Base-by-base conservation (phyloP, 2,888 invertebrate genomes). In the Amphimallon solstitiale region DNA sequence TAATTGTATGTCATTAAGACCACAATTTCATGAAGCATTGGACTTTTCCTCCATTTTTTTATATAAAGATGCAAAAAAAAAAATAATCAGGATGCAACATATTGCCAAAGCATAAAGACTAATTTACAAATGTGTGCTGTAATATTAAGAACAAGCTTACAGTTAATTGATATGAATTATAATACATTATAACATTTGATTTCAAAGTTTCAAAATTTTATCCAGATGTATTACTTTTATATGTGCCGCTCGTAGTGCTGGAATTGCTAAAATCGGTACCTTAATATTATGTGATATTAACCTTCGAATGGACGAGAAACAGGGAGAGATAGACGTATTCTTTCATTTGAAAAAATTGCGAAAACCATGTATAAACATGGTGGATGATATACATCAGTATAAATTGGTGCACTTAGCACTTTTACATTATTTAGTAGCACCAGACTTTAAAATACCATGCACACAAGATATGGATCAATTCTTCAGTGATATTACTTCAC, bases 191-290 rank as follows among this genome's bases (percentile, higher is more conserved):
- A n/a, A n/a, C n/a, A n/a, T n/a, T n/a, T n/a, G n/a, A n/a, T n/a
- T n/a, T n/a, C n/a, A n/a, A n/a, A n/a, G n/a, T n/a, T n/a, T n/a
- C n/a, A n/a, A n/a, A n/a, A n/a, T n/a, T n/a, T n/a, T n/a, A n/a
- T n/a, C n/a, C n/a, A n/a, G n/a, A n/a, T n/a, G n/a, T n/a, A n/a
- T n/a, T n/a, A n/a, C n/a, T n/a, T n/a, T n/a, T n/a, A n/a, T n/a
- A n/a, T n/a, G n/a, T n/a, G n/a, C n/a, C 9, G 6, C 29, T 71
- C 86, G 83, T 75, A 86, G 86, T 76, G 87, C 87, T 64, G 88
- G 88, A 1, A 86, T 87, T 21, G 88, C 88, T 1, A 80, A 88
- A 68, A 88, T 88, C 4, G 88, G 88, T 6, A 88, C 87, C 0
- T 83, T 88, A 17, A 84, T 88, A 59, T 80, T 88, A n/a, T 84